These are phyloP conservation scores for Drosophila aldrichi DNA, from an alignment of 2,888 invertebrate genomes.

Conservation along the genomic window DNA sequence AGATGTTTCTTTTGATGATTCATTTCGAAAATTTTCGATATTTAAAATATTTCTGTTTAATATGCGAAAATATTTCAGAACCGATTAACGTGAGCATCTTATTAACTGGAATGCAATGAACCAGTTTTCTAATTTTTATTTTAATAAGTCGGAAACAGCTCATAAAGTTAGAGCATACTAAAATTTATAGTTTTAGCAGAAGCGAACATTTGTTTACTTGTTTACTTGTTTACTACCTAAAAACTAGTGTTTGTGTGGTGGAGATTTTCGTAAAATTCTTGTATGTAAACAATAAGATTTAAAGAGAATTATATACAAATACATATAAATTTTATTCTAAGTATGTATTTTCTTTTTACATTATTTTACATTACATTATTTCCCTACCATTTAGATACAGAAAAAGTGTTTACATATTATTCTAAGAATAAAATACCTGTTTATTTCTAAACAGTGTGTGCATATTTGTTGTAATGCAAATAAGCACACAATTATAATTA, in stretches of 20 bases:
- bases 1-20: slow-evolving; percentile 16
- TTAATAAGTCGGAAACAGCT: not conserved
- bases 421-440: no score
- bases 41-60: slow-evolving; percentile 1
- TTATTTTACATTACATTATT: no score
- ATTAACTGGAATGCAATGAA: not conserved
- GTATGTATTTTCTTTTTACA: no score
- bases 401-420: no score
- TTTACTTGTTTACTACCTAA: not conserved
- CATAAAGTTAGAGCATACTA: not conserved
- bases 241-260: not conserved
- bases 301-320: not conserved
- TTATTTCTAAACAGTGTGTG: no score
- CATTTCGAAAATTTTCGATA: slow-evolving; percentile 8
- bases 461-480: no score
- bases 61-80: not conserved
- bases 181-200: not conserved
- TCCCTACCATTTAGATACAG: no score
- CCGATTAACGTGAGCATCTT: not conserved
- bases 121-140: not conserved
- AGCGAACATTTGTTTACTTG: not conserved
- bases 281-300: not conserved
- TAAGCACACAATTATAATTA: no score
- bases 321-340: no score
- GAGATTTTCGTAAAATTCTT: not conserved